Base-by-base conservation (phyloP, 1,140 invertebrate genomes). In the Tetramorium parvispinum region DNA sequence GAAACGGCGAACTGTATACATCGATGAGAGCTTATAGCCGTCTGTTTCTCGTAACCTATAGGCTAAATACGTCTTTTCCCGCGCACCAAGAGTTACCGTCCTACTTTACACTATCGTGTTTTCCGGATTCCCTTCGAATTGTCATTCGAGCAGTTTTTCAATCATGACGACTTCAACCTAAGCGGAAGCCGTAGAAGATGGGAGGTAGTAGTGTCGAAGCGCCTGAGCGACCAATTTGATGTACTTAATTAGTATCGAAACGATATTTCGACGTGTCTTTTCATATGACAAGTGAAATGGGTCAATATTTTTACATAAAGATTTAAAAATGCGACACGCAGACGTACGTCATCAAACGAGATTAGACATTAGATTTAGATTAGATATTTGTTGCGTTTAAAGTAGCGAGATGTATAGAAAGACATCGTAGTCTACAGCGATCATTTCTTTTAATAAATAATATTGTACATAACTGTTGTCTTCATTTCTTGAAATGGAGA, bases 51-150 rank as follows among this genome's bases (percentile, higher is more conserved):
- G 55, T 49, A 43, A 81, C 65, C 87, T 79, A 66, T 68, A 81
- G 32, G 61, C 55, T 89, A 88, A 89, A 86, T 81, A 88, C 65
- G 78, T 88, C 68, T 76, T 81, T 88, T 53, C 82, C 66, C 65
- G 57, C 65, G 51, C 61, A 75, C 49, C 4, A 81, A 70, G 66
- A 59, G 82, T 65, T 89, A 51, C 49, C 68, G 88, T 46, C 53
- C 88, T 70, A 89, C 75, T 89, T 88, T 70, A 27, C 43, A 24
- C 6, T 43, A 18, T 32, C 7, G 81, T 40, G 65, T 86, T 88
- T 61, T 53, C 70, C 65, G 70, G 53, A 53, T 27, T 65, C 53
- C 40, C 40, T 21, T 32, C 18, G 37, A 7, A 53, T n/a, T 55
- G 63, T 55, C 32, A 16, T 37, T 65, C 46, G 27, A 8, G 43